A percentile compares a stretch with the other conserved stretches of the same genome.
Conservation (phyloP, 2,113 vertebrate genomes). For the Pavo muticus region DNA sequence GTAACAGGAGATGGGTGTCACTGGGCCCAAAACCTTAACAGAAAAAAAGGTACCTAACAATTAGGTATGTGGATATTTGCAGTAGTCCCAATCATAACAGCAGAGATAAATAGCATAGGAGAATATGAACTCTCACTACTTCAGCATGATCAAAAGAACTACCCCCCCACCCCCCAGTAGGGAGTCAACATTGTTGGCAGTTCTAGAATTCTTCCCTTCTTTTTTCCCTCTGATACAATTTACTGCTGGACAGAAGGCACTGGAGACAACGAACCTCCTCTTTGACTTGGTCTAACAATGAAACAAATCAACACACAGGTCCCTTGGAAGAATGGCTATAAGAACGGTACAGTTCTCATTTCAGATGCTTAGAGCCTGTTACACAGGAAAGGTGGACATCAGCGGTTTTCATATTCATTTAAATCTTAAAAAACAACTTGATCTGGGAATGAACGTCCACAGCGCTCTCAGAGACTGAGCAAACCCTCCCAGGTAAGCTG, state of each 20-base stretch:
- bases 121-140: background rate
- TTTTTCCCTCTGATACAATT: background rate
- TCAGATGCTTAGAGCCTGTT: background rate
- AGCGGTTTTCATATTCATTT: background rate
- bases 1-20: background rate
- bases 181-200: background rate
- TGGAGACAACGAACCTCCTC: background rate
- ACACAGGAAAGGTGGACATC: background rate
- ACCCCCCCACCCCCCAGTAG: background rate
- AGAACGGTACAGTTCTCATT: background rate
- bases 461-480: constrained; percentile 29
- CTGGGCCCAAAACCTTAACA: background rate
- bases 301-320: background rate
- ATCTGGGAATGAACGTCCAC: constrained; percentile 23
- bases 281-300: background rate
- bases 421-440: background rate
- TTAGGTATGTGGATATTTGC: background rate
- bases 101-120: background rate
- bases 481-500: background rate
- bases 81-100: background rate
- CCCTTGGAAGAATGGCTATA: background rate
- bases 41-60: background rate
- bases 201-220: background rate
- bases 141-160: background rate
- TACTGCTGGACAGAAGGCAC: background rate